These are phyloP conservation scores for Diploscapter pachys DNA, from an alignment of 1,140 invertebrate genomes.

Conservation along the genomic window DNA sequence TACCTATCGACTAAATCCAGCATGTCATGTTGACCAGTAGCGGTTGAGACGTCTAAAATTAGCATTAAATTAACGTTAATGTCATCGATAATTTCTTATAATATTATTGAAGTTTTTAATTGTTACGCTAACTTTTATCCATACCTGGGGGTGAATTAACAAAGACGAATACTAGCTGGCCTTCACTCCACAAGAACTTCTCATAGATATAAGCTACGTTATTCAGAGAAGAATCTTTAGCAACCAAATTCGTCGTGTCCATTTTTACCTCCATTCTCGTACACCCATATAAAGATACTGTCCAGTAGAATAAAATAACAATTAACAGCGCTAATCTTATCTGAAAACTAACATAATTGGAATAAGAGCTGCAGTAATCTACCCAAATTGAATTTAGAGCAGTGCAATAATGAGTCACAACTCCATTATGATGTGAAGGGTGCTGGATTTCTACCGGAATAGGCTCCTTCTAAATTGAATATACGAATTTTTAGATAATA, in stretches of 20 bases:
- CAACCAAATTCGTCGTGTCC: conserved; percentile 41
- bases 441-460: too few species aligned
- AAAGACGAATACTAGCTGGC: conserved; percentile 35
- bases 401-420: conserved; percentile 33
- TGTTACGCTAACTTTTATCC: too few species aligned
- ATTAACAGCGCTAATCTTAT: conserved; percentile 21
- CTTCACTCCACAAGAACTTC: conserved; percentile 37
- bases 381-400: conserved; percentile 4
- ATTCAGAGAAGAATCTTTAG: conserved; percentile 37
- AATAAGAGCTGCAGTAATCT: too few species aligned
- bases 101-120: too few species aligned
- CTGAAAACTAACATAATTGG: conserved; percentile 2
- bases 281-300: conserved; percentile 36
- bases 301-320: conserved; percentile 32
- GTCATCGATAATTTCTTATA: too few species aligned
- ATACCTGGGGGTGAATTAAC: conserved; percentile 40
- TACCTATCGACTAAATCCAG: conserved; percentile 31
- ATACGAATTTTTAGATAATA: too few species aligned
- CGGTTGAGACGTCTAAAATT: too few species aligned
- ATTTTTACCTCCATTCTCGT: conserved; percentile 39
- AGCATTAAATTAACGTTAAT: too few species aligned
- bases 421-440: conserved; percentile 31
- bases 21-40: conserved; percentile 18
- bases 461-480: too few species aligned
- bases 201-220: conserved; percentile 39